Evolutionary conservation across 2,113 vertebrate species (phyloP), one percentile per base, ranked within the genome.

Genomic region (Tragelaphus scriptus): DNA sequence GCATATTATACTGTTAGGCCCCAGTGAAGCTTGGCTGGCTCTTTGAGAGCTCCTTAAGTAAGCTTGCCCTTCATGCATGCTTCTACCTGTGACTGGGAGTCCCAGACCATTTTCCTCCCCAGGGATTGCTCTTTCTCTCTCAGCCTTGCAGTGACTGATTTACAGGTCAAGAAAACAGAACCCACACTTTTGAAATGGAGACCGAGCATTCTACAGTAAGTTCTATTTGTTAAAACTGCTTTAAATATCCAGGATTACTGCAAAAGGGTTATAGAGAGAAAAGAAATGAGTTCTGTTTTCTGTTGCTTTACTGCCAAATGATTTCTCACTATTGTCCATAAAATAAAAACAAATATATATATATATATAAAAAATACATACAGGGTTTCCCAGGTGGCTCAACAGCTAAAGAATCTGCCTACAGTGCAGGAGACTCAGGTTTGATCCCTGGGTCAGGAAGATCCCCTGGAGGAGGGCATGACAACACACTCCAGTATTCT

Each of bases 221-320:
- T 53, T 90, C 21, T 44, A 2, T 28, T 77, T 17, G 26, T 61
- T 68, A 90, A 90, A 86, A 68, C 53, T 4, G 16, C 56, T 90
- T 68, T 84, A 68, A 68, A 28, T 26, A 53, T 56, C 89, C 44
- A 93, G 49, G 49, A 92, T 81, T 80, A 90, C 25, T 21, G 25
- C 53, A 71, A 94, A 85, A 94, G 36, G 1, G 11, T 25, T 47
- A 82, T 19, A 8, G 8, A 77, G 44, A 36, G 25, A 44, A 65
- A 90, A 80, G 5, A 44, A 92, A 26, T 9, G 58, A 51, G 15
- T 80, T 51, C 28, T 44, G 3, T 44, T 93, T 19, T 91, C 56
- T 85, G 21, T 6, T 85, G 23, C 26, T 36, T 79, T 23, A 17
- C 10, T 5, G 40, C 36, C 93, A 94, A 58, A 75, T 40, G 56